phyloP scores from a whole-genome alignment of 2,113 vertebrate genomes.

The Aramus guarauna region DNA sequence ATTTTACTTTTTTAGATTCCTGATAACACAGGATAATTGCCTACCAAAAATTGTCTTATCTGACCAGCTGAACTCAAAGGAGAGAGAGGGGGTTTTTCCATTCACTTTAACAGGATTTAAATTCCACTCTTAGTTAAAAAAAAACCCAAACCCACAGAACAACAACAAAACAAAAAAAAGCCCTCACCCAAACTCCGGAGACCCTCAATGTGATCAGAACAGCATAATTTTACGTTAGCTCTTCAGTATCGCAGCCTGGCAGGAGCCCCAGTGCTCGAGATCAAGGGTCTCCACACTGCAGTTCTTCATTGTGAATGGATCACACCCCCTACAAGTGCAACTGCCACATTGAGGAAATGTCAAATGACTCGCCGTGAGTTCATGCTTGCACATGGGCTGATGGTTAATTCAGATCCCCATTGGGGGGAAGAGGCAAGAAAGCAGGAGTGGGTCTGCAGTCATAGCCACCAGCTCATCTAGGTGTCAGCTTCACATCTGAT shows the following conservation, averaged over 20 bases:
- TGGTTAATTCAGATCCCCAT: neutral
- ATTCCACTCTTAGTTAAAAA: neutral
- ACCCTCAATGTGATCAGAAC: neutral
- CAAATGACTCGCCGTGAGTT: neutral
- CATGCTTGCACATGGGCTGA: neutral
- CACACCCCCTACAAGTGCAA: neutral
- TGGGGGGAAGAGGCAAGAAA: neutral
- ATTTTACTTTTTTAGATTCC: neutral
- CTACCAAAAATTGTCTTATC: neutral
- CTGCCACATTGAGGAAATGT: neutral
- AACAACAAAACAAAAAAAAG: no score
- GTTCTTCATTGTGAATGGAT: fast-evolving
- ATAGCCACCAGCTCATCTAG: fast-evolving
- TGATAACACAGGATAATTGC: neutral
- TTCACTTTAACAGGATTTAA: neutral
- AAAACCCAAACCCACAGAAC: no score
- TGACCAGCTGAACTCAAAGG: neutral
- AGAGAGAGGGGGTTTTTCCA: neutral
- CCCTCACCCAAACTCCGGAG: neutral
- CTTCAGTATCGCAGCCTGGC: neutral
- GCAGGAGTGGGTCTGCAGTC: neutral
- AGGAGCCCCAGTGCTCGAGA: neutral
- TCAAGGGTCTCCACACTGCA: neutral
- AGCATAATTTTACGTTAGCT: neutral
- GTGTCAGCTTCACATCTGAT: neutral